Percentiles rank a stretch among this genome's conserved stretches.
phyloP scores from a whole-genome alignment of 64 coral and sea anemone genomes.

The Dendronephthya gigantea region DNA sequence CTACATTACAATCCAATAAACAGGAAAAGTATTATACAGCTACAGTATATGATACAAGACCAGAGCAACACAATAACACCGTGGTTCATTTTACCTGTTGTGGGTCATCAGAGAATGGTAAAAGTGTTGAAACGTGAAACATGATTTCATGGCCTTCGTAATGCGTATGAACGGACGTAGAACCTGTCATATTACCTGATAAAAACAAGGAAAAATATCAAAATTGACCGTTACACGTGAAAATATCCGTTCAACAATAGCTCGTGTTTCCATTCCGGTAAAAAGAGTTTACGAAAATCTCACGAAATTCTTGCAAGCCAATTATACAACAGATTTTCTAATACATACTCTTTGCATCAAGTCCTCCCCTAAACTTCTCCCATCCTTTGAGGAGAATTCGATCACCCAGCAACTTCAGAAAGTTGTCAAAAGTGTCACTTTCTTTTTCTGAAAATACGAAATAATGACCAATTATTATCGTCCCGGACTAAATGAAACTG shows the following conservation, averaged over 20 bases:
- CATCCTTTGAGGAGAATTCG: constrained; percentile 62
- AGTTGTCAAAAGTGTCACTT: constrained; percentile 61
- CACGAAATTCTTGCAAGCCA: too few species aligned
- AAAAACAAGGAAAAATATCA: background rate
- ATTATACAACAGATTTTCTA: background rate
- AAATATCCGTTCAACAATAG: too few species aligned
- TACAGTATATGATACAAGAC: too few species aligned
- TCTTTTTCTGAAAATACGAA: constrained; percentile 4
- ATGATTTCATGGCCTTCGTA: constrained; percentile 98
- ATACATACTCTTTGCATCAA: constrained; percentile 85
- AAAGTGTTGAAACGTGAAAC: constrained; percentile 90
- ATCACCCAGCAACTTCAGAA: constrained; percentile 77
- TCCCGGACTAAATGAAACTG: too few species aligned
- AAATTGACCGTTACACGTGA: background rate
- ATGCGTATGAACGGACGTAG: constrained; percentile 65
- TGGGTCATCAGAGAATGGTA: constrained; percentile 79
- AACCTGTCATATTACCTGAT: constrained; percentile 90
- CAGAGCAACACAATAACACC: too few species aligned
- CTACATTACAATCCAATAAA: too few species aligned
- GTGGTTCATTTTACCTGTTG: constrained; percentile 52
- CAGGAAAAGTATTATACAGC: too few species aligned
- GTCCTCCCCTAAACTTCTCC: constrained; percentile 75
- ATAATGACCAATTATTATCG: too few species aligned
- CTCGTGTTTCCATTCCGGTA: too few species aligned
- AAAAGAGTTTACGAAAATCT: too few species aligned